Evolutionary conservation across 2,888 invertebrate genomes (phyloP), one percentile per base, ranked within the genome.

Genomic region (Vanessa cardui): DNA sequence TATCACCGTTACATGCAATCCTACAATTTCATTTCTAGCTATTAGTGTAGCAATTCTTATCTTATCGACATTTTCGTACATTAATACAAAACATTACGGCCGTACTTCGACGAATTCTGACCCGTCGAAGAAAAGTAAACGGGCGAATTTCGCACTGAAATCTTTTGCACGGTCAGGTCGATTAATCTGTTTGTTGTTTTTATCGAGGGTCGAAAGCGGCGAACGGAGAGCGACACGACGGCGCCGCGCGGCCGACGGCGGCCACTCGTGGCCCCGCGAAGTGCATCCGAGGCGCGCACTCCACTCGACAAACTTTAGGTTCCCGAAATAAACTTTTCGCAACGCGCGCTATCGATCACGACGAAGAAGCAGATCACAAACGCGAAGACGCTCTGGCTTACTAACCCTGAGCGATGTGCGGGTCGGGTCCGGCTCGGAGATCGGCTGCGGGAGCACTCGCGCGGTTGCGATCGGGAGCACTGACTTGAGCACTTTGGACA

Each of bases 101-200:
- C 77, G 83, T 83, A 80, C 76, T 82, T 78, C 79, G 82, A 78
- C 78, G 76, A 76, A 71, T 79, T 79, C 73, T 64, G 76, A 78
- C 78, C 77, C 73, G 77, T 78, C 73, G 76, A 76, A 76, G 76
- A 75, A 78, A 82, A 77, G 79, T 78, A 80, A 80, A 79, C 80
- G 81, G 70, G 74, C 70, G 74, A 78, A 83, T 81, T 54, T 81
- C 76, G 81, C 80, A 81, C 85, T 81, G 80, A 77, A 80, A 81
- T 82, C 80, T 78, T 83, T 80, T 78, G 83, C 81, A 83, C 81
- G 83, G 83, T 84, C 85, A 87, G 85, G 83, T 83, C 86, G 85
- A 89, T 89, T 87, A 87, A 89, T 90, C 87, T 91, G 92, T 91
- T 91, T 91, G 89, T 91, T 91, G 89, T 91, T 89, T 88, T 86